Percentiles rank a stretch among this genome's conserved stretches.
phyloP scores from a whole-genome alignment of 2,888 invertebrate species.

The Sclerodermus sp. region DNA sequence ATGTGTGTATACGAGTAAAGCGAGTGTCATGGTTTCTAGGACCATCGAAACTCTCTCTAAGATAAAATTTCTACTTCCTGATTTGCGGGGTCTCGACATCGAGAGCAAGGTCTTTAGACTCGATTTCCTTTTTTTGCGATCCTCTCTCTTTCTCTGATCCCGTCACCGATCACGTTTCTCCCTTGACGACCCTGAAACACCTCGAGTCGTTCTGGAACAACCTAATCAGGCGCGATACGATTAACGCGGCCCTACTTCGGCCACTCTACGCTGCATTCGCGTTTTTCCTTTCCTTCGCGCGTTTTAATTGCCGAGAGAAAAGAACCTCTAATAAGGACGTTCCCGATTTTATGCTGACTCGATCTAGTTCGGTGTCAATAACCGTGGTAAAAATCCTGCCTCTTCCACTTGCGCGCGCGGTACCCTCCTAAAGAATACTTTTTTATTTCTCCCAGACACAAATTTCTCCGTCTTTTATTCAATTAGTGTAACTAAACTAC shows the following conservation, averaged over 20 bases:
- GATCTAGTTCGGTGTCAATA: neutral
- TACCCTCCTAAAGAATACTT: no score
- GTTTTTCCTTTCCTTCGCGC: neutral
- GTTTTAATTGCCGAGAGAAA: constrained; percentile 27
- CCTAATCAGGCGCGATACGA: constrained; percentile 44
- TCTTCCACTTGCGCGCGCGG: no score
- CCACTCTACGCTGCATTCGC: neutral
- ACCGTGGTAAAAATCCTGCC: neutral
- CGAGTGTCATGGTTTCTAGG: constrained; percentile 26
- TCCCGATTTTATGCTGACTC: constrained; percentile 16
- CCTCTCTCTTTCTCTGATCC: neutral
- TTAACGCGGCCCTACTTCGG: constrained; percentile 37
- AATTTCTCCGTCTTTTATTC: no score
- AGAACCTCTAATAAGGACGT: constrained; percentile 24
- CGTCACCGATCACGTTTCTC: neutral
- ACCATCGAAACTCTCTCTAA: constrained; percentile 20
- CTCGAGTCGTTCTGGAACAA: constrained; percentile 43
- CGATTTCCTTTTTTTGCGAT: constrained; percentile 21
- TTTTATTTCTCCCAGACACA: no score
- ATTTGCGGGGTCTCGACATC: constrained; percentile 1
- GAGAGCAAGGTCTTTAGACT: constrained; percentile 24
- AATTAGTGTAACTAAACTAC: no score
- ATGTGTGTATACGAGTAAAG: no score
- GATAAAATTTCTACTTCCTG: constrained; percentile 15
- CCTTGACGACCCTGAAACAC: constrained; percentile 20